Evolutionary conservation across 2,797 vertebrate species (phyloP).

Genomic region (Carcharodon carcharias): DNA sequence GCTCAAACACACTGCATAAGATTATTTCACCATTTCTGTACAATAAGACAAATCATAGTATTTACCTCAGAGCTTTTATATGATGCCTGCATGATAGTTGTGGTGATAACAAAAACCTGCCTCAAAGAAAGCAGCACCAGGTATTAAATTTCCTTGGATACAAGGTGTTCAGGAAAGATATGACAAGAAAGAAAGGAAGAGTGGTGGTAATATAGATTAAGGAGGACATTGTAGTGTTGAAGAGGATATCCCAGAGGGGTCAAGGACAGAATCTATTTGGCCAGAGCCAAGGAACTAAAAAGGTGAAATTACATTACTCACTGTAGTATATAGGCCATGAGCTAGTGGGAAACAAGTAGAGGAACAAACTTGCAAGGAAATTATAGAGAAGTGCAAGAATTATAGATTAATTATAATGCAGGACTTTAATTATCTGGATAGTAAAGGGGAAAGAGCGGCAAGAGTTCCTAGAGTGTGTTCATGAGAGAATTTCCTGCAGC

Average conservation of each 20-base stretch:
- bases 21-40: background rate
- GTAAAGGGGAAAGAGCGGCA: too few relatives aligned
- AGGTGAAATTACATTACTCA: background rate
- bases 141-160: background rate
- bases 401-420: too few relatives aligned
- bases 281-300: background rate
- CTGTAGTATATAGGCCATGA: too few relatives aligned
- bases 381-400: too few relatives aligned
- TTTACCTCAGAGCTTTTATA: background rate
- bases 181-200: background rate
- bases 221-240: background rate
- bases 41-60: background rate
- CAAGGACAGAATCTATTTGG: background rate
- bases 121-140: background rate
- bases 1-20: background rate
- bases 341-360: too few relatives aligned
- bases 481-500: too few relatives aligned
- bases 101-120: background rate
- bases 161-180: background rate
- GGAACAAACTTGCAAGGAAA: too few relatives aligned
- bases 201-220: background rate
- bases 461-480: too few relatives aligned
- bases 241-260: background rate
- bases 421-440: too few relatives aligned
- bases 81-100: background rate